These are phyloP conservation scores for Potorous gilbertii DNA, from an alignment of 2,797 vertebrate genomes.

Conservation along the genomic window DNA sequence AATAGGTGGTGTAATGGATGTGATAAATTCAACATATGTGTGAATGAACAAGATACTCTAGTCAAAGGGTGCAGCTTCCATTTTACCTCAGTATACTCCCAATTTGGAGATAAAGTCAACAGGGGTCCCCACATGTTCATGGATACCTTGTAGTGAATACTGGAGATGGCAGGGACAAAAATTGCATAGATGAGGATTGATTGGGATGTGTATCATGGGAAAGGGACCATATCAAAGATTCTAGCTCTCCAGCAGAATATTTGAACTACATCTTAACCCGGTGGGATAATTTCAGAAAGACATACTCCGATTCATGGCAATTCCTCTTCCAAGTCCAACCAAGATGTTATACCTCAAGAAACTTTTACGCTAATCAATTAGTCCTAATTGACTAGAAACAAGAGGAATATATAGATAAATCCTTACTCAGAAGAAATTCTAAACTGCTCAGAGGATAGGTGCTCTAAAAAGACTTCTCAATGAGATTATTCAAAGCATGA, in stretches of 20 bases:
- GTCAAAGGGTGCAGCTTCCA: background rate
- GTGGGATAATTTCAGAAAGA: background rate
- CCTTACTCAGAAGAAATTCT: background rate
- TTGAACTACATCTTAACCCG: background rate
- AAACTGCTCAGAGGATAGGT: background rate
- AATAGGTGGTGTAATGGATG: background rate
- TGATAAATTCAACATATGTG: background rate
- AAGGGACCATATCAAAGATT: background rate
- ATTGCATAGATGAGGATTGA: background rate
- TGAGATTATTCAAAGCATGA: background rate
- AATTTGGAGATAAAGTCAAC: background rate
- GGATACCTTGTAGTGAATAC: background rate
- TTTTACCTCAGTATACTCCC: background rate
- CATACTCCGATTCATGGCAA: background rate
- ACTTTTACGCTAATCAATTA: background rate
- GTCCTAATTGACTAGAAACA: background rate
- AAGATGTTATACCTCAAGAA: background rate
- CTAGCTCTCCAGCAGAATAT: background rate
- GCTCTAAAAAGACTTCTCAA: background rate
- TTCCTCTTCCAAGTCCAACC: background rate
- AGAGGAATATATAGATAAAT: background rate
- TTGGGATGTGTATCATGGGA: background rate
- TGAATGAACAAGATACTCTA: background rate
- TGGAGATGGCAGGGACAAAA: background rate
- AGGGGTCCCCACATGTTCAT: rapidly evolving